Evolutionary conservation across 2,888 invertebrate genomes (phyloP), one percentile per base, ranked within the genome.

Genomic region (Acanthosepion lycidas): DNA sequence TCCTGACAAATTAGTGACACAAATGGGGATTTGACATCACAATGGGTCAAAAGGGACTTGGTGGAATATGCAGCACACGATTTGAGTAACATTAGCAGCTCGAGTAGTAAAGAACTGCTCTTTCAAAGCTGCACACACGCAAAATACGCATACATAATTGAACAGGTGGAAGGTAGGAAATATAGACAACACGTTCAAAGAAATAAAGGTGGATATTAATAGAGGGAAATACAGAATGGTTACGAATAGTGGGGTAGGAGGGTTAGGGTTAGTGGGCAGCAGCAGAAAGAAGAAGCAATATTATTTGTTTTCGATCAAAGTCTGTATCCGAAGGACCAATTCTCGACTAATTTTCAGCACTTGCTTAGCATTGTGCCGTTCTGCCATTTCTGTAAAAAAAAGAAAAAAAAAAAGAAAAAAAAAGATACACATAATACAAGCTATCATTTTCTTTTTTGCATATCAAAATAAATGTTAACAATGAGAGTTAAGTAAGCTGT

Each of bases 281-380:
- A 92, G 48, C 49, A 49, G 48, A 15, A 33, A 20, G 20, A 48
- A n/a, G 51, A 51, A 18, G 18, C 28, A 6, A 33, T 91, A 94
- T 95, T 94, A 99, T 98, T 99, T 99, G 98, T 99, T 99, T 97
- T 99, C 99, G 95, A 99, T 99, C 95, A 99, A 98, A 96, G 98
- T 98, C 98, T 99, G 99, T 95, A 99, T 98, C 98, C 99, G 98
- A 95, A 98, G 98, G 20, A 99, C 99, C 95, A 99, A 98, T 96
- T 99, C 99, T 96, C 99, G 98, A 0, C 99, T 98, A 95, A 99
- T 98, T 95, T 98, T 98, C 95, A 99, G 97, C 91, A 99, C 98
- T 5, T 98, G 98, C 95, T 98, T 98, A 6, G 98, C 98, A 97
- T 99, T 98, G 97, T 99, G 99, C 95, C 99, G 98, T 97, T 99